A percentile compares a stretch with the other conserved stretches of the same genome.
phyloP scores from a whole-genome alignment of 37 sponge, comb jelly and placozoan genomes.

The Spongilla lacustris region DNA sequence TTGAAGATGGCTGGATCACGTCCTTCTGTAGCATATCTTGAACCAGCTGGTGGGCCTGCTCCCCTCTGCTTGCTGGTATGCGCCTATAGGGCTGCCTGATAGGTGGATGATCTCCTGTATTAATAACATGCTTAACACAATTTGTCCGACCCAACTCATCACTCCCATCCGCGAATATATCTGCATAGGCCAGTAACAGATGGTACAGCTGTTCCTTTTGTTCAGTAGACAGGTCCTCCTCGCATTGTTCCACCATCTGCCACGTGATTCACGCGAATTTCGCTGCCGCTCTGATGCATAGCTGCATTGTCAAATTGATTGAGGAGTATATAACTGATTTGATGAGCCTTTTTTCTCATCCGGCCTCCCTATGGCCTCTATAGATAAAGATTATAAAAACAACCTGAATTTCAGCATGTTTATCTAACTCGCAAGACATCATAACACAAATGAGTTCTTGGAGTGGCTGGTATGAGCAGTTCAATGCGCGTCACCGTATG shows the following conservation, averaged over 20 bases:
- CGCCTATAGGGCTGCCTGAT: constrained; percentile 13
- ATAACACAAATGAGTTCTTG: too few relatives aligned
- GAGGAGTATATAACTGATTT: too few relatives aligned
- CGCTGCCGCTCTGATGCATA: too few relatives aligned
- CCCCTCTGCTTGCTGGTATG: background rate
- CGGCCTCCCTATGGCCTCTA: too few relatives aligned
- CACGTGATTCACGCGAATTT: too few relatives aligned
- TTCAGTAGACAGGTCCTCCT: background rate
- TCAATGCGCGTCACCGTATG: too few relatives aligned
- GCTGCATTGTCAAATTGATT: too few relatives aligned
- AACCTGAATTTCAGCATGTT: too few relatives aligned
- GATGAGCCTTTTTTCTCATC: too few relatives aligned
- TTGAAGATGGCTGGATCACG: constrained; percentile 11
- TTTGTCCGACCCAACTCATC: constrained; percentile 3
- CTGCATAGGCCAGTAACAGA: background rate
- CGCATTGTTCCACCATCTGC: background rate
- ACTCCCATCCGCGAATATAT: background rate
- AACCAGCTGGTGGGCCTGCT: background rate
- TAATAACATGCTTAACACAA: background rate
- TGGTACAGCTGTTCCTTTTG: constrained; percentile 5
- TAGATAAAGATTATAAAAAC: too few relatives aligned
- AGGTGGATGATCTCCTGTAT: constrained; percentile 22
- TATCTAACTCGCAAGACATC: too few relatives aligned
- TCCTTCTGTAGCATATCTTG: constrained; percentile 16
- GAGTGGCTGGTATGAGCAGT: too few relatives aligned